phyloP scores from a whole-genome alignment of 2,113 vertebrate genomes.

The Tauraco erythrolophus region DNA sequence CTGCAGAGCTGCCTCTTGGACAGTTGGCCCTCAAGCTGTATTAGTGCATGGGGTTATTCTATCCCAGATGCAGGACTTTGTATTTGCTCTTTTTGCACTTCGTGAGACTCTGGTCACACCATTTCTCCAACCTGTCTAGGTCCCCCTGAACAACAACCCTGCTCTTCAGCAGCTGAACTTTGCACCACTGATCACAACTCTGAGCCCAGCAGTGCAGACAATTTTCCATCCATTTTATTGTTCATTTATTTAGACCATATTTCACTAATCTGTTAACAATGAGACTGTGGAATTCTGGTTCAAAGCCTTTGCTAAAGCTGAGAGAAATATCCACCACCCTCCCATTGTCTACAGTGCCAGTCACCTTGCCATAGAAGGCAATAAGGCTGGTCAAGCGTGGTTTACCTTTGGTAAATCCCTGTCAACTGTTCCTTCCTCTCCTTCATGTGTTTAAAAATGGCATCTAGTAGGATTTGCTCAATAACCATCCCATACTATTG shows the following conservation, averaged over 20 bases:
- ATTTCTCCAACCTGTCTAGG: neutral
- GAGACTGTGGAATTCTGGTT: neutral
- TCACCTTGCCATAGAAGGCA: neutral
- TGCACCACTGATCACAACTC: neutral
- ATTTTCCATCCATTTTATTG: neutral
- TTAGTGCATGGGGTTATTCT: neutral
- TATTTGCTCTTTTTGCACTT: neutral
- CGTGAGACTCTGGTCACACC: neutral
- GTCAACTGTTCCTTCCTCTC: neutral
- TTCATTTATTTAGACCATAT: neutral
- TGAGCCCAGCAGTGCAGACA: neutral
- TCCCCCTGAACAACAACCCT: neutral
- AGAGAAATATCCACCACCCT: neutral
- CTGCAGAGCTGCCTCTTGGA: neutral
- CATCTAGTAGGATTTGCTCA: neutral
- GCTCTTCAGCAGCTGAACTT: neutral
- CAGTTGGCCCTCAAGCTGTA: neutral
- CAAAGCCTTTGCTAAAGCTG: neutral
- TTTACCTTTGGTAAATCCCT: neutral
- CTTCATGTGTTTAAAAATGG: neutral
- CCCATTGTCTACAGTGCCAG: neutral
- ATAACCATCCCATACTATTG: neutral
- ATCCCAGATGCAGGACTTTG: neutral
- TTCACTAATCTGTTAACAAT: neutral
- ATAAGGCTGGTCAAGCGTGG: neutral